Base-by-base conservation (phyloP, 2,888 invertebrate species). In the Lycaena phlaeas region DNA sequence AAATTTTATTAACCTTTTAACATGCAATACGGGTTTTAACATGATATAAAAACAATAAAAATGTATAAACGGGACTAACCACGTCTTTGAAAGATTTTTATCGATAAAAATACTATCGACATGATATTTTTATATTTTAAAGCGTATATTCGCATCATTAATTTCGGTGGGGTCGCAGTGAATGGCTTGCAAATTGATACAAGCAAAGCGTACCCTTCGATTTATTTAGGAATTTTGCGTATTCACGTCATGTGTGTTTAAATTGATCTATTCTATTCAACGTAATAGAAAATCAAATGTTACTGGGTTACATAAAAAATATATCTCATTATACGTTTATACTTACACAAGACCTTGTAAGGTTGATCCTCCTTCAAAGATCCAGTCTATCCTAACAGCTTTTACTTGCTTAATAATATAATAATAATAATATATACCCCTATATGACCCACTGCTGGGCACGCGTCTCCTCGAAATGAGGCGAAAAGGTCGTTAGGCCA, bases 151-250 rank as follows among this genome's bases (percentile, higher is more conserved):
- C 41, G 26, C 50, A 45, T 41, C 47, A 39, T 45, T 49, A 51
- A 36, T 43, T 64, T 61, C 60, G 58, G 59, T 56, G 58, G 64
- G 62, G 60, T 55, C 54, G 41, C 59, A 57, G 50, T 77, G 75
- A 77, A 76, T 76, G 69, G 72, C 56, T 59, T 62, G 52, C 67
- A 76, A 76, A 76, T 76, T 76, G 76, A 68, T 65, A 68, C 62
- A 69, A 64, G 69, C 60, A 64, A 64, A 64, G 63, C 64, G 61
- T 66, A 66, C 64, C 56, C 60, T 62, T 57, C 61, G 66, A 70
- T 75, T 73, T 73, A 69, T 74, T 74, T 73, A 68, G 63, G 67
- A 71, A 70, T 74, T 71, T 73, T 67, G 64, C 64, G 64, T 69
- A 75, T 75, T 73, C 73, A 70, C 54, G 59, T 61, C 65, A 56